Base-by-base conservation (phyloP, 2,797 vertebrate genomes). In the Sylvilagus floridanus region DNA sequence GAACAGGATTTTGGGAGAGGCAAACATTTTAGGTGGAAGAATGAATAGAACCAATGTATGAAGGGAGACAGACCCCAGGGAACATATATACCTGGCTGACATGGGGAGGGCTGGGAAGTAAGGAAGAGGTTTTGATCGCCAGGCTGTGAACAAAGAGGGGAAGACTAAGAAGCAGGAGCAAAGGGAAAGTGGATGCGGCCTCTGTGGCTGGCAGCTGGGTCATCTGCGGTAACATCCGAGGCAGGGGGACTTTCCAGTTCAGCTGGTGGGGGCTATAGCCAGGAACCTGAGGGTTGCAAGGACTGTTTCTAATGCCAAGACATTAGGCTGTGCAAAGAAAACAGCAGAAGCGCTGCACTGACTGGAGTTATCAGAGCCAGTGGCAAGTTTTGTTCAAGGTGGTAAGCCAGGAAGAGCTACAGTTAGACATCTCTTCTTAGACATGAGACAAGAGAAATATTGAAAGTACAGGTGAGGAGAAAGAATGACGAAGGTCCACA, bases 1-100 rank as follows among this genome's bases (percentile, higher is more conserved):
- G 50, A 79, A 88, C 10, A 35, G n/a, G n/a, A 52, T 93, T 90
- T 68, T 96, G 72, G 83, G 21, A 93, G 42, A 83, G 35, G 37
- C n/a, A 73, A 1, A 52, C 4, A 42, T 62, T 87, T 85, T 75
- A 94, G 79, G 32, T 79, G 28, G 32, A 86, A 75, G 32, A 42
- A 79, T 62, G 0, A 54, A 68, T 68, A 78, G 11, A 37, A 82
- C 83, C 35, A 60, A 84, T 52, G 26, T 77, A 60, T 30, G 14
- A 96, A 73, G 28, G 47, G 26, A 2, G 52, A 69, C 69, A 75
- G 37, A 87, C 17, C 30, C 37, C 52, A 5, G n/a, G 65, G 63
- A 63, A 72, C 35, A 81, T 35, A 83, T 5, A 60, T 24, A 24
- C 47, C 28, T 69, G 79, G 78, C 22, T 79, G 50, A 62, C 24